Percentiles rank a stretch among this genome's conserved stretches.
phyloP scores from a whole-genome alignment of 2,888 invertebrate genomes.

The Ommatoiulus sabulosus region DNA sequence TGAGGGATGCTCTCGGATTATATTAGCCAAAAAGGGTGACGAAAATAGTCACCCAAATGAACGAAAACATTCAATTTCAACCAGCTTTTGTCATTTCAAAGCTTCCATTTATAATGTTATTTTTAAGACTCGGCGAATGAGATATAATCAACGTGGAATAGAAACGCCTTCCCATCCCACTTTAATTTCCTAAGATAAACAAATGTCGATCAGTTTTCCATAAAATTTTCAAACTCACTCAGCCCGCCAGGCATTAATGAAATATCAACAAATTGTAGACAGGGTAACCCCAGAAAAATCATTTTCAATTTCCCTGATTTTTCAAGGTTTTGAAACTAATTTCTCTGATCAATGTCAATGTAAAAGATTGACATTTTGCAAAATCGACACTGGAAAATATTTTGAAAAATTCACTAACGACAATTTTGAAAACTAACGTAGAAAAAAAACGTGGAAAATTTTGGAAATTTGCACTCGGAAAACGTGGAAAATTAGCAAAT shows the following conservation, averaged over 20 bases:
- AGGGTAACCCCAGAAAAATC: too few species aligned
- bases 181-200: neutral
- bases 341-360: too few species aligned
- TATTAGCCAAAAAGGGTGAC: constrained; percentile 25
- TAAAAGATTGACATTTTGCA: too few species aligned
- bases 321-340: too few species aligned
- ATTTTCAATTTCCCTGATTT: too few species aligned
- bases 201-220: neutral
- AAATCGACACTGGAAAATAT: too few species aligned
- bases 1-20: neutral
- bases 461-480: too few species aligned
- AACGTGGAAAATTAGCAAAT: too few species aligned
- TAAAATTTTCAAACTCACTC: neutral
- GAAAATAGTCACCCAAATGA: neutral
- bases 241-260: neutral
- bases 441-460: too few species aligned
- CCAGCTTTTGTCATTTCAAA: neutral
- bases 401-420: too few species aligned
- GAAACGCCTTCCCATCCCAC: neutral
- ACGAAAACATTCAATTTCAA: neutral
- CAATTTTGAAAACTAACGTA: too few species aligned
- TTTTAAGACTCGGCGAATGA: neutral
- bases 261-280: too few species aligned
- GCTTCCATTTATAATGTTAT: neutral
- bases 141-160: neutral